phyloP scores from a whole-genome alignment of 2,888 invertebrate genomes.

The Tiliacea aurago region DNA sequence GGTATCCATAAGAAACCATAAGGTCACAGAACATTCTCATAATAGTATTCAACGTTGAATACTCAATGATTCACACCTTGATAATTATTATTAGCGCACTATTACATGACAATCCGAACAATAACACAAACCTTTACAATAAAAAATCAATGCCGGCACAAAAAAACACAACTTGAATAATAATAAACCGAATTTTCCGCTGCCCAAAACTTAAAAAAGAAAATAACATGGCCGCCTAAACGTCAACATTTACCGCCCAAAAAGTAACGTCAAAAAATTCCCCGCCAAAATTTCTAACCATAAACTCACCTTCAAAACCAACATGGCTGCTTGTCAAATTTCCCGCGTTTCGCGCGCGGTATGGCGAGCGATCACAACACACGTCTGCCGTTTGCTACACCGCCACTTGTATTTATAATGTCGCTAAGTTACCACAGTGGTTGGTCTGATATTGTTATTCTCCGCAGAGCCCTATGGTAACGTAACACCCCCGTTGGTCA shows the following conservation, averaged over 20 bases:
- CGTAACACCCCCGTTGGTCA: slow-evolving; percentile 76
- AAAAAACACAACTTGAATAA: slow-evolving; percentile 6
- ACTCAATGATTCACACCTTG: slow-evolving; percentile 34
- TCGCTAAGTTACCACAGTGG: slow-evolving; percentile 84
- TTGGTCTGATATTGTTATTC: slow-evolving; percentile 85
- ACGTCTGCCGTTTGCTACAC: slow-evolving; percentile 79
- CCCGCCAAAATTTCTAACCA: slow-evolving; percentile 52
- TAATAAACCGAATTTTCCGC: neutral
- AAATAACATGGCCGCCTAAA: neutral
- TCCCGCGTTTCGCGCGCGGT: slow-evolving; percentile 82
- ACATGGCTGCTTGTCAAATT: slow-evolving; percentile 85
- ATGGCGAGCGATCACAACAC: slow-evolving; percentile 78
- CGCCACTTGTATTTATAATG: slow-evolving; percentile 88
- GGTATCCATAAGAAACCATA: slow-evolving; percentile 33
- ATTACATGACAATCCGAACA: slow-evolving; percentile 30
- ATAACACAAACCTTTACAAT: slow-evolving; percentile 46
- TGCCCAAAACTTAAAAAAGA: neutral
- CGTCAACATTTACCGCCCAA: slow-evolving; percentile 29
- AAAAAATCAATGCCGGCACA: slow-evolving; percentile 24
- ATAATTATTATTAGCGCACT: slow-evolving; percentile 44
- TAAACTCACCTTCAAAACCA: slow-evolving; percentile 87
- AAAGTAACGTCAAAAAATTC: slow-evolving; percentile 15
- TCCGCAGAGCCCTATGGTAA: slow-evolving; percentile 84
- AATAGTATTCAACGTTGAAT: slow-evolving; percentile 30
- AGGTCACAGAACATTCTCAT: slow-evolving; percentile 47